Evolutionary conservation across 2,888 invertebrate genomes (phyloP), one percentile per base, ranked within the genome.

Genomic region (Agriopis aurantiaria): DNA sequence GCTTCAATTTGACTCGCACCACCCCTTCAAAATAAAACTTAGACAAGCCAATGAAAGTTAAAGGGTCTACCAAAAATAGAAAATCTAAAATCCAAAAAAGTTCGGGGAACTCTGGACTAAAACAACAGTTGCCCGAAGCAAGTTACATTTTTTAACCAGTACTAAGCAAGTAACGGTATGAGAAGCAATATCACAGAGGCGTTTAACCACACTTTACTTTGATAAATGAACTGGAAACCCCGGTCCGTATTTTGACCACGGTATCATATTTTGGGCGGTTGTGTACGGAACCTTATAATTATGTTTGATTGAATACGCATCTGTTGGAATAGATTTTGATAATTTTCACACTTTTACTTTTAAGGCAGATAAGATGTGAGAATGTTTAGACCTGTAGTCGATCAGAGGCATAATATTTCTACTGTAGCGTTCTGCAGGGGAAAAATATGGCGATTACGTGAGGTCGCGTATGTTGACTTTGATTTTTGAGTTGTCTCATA

Each of bases 191-290:
- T 75, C 74, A 75, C 77, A 78, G 76, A 82, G 81, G 83, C 85
- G 83, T 84, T 82, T 81, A 82, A 82, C 79, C 68, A 76, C 78
- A 82, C 79, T 82, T 91, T 85, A 88, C 89, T 86, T 87, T 89
- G 90, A 91, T 89, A 81, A 84, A 90, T 87, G 82, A 84, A 75
- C 78, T 80, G 71, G 71, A 77, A 70, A 48, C 14, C 80, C 63
- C 23, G 53, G 12, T 11, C 41, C 45, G n/a, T 61, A 57, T 53
- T 64, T 61, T 51, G 45, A 52, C 55, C 49, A 62, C 17, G 51
- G 43, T 43, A 51, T 57, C 14, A 57, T 63, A 53, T 65, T 64
- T 65, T 62, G 52, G 59, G 68, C 65, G 33, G 51, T 64, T 68
- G 67, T 73, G 71, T 52, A 58, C 23, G 14, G 56, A 55, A 64